Evolutionary conservation across 2,888 invertebrate genomes (phyloP).

Genomic region (Eudasyphora cyanicolor): DNA sequence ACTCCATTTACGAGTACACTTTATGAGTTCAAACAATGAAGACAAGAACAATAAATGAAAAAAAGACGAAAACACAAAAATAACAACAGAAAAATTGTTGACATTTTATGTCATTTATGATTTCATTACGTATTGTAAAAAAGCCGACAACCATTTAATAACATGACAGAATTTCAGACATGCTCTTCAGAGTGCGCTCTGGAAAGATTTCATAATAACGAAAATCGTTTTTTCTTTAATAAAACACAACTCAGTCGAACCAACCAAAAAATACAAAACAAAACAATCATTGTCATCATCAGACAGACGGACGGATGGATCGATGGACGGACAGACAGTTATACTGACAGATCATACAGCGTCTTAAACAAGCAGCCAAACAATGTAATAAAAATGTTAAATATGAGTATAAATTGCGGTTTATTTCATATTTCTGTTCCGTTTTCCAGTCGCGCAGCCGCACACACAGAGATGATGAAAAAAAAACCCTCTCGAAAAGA

Average conservation of each 20-base stretch:
- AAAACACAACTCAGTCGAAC: conserved; percentile 17
- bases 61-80: too few relatives aligned
- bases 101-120: conserved; percentile 65
- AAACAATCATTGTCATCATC: background rate
- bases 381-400: conserved; percentile 63
- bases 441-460: conserved; percentile 25
- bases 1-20: background rate
- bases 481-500: conserved; percentile 9
- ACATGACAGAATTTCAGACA: conserved; percentile 61
- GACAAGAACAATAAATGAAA: background rate
- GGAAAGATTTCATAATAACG: conserved; percentile 36
- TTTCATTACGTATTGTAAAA: conserved; percentile 63
- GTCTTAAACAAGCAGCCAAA: conserved; percentile 52
- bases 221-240: conserved; percentile 37
- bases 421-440: conserved; percentile 47
- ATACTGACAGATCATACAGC: conserved; percentile 47
- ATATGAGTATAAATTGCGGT: conserved; percentile 63
- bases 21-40: background rate
- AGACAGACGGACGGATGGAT: too few relatives aligned
- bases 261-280: background rate
- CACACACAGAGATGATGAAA: conserved; percentile 30
- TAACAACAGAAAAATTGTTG: conserved; percentile 53
- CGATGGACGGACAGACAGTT: background rate
- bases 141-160: conserved; percentile 64
- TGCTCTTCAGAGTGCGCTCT: conserved; percentile 49